Evolutionary conservation across 2,113 vertebrate species (phyloP).

Genomic region (Cyprinodon variegatus): DNA sequence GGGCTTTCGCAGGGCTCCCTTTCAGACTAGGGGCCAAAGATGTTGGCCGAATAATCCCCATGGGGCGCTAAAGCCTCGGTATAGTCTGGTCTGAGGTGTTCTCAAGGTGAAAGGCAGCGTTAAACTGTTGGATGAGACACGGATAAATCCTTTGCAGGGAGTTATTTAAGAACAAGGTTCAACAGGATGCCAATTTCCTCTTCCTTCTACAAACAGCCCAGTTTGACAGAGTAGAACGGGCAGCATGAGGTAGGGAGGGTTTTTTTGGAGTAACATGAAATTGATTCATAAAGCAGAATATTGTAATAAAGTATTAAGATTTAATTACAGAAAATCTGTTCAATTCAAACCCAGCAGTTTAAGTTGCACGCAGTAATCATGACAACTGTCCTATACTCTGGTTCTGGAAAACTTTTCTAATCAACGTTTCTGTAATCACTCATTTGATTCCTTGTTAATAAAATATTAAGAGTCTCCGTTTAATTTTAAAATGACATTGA

Average conservation of each 20-base stretch:
- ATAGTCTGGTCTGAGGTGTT: background rate
- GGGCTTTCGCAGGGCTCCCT: background rate
- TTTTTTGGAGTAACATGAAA: background rate
- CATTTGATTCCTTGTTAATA: background rate
- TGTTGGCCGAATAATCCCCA: background rate
- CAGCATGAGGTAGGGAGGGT: background rate
- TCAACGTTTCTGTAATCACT: background rate
- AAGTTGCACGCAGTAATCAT: background rate
- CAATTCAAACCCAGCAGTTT: background rate
- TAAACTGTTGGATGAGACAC: background rate
- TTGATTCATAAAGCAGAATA: too few species aligned
- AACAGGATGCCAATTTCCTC: background rate
- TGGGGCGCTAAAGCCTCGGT: background rate
- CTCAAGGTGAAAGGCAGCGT: background rate
- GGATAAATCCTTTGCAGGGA: background rate
- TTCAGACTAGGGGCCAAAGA: background rate
- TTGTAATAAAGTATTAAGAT: background rate
- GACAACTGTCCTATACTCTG: too few species aligned
- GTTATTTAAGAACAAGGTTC: background rate
- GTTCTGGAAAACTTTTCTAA: too few species aligned
- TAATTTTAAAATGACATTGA: background rate
- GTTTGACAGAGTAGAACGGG: background rate
- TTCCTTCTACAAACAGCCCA: background rate
- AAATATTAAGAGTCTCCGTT: background rate
- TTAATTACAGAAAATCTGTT: background rate